phyloP scores from a whole-genome alignment of 2,888 invertebrate species.

The Cyrtodaria siliqua region DNA sequence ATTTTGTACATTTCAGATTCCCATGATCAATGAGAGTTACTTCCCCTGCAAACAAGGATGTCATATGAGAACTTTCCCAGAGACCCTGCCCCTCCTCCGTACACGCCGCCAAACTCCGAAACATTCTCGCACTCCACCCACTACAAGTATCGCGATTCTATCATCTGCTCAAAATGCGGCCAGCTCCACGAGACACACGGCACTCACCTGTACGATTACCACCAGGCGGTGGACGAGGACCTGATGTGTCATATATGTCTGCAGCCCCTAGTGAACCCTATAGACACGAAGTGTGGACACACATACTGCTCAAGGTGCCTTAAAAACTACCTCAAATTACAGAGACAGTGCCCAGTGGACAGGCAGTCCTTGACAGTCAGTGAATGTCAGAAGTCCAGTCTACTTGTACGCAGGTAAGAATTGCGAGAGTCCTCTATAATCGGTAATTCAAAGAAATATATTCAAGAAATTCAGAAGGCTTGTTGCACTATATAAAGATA shows the following conservation, averaged over 20 bases:
- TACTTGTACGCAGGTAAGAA: constrained; percentile 86
- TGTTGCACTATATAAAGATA: too few species aligned
- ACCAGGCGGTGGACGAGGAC: constrained; percentile 86
- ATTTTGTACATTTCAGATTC: too few species aligned
- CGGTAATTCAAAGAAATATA: too few species aligned
- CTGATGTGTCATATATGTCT: constrained; percentile 86
- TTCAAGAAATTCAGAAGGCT: too few species aligned
- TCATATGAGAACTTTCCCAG: constrained; percentile 47
- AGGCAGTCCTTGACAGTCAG: constrained; percentile 83
- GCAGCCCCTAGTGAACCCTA: constrained; percentile 86
- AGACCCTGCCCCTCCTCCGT: constrained; percentile 62
- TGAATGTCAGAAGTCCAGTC: constrained; percentile 85
- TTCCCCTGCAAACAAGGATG: constrained; percentile 39
- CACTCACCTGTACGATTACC: constrained; percentile 86
- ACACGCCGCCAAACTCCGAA: constrained; percentile 59
- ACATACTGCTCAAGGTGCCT: constrained; percentile 84
- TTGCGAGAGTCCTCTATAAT: too few species aligned
- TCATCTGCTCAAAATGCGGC: constrained; percentile 81
- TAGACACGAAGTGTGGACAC: constrained; percentile 86
- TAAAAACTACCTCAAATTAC: constrained; percentile 84
- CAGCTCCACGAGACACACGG: constrained; percentile 82
- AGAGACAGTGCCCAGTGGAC: constrained; percentile 86
- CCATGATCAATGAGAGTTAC: too few species aligned
- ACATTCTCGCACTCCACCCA: constrained; percentile 65
- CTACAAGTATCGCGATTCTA: constrained; percentile 70